Evolutionary conservation across 2,888 invertebrate species (phyloP), one percentile per base, ranked within the genome.

Genomic region (Omphaloscelis lunosa): DNA sequence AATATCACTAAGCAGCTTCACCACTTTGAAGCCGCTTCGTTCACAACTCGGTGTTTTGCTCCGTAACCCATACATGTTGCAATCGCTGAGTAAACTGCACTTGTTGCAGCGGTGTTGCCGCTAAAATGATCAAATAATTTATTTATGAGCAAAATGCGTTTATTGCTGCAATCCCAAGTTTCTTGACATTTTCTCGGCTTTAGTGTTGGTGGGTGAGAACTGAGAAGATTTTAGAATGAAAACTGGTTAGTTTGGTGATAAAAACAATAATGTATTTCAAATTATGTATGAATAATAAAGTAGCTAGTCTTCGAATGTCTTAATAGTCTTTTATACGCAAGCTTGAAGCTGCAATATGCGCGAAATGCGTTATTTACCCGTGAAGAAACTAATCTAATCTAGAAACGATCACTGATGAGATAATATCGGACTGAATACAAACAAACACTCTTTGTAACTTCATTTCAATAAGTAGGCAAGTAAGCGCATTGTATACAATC

Each of bases 71-170:
- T 77, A 86, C 83, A 84, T 90, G 86, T 91, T 87, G 92, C 88
- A 92, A 92, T 86, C 78, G 78, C 86, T 86, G 88, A 84, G 85
- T 86, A 89, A 89, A 84, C 87, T 85, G 85, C 89, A 89, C 89
- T 91, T 91, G 71, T 45, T 79, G 73, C 70, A 74, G 74, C 70
- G 59, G 39, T 58, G 75, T 59, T 45, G 68, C 72, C 79, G 70
- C 83, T 85, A 80, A 88, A 90, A 89, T 87, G 77, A 87, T 89
- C 89, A 86, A 89, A 88, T 89, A 89, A 88, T 90, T 89, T 91
- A 83, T 87, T 84, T 89, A 87, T 74, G 82, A 68, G 82, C 72
- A 72, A 58, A 79, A 86, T 85, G 81, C 75, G 79, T 72, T 76
- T 77, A 76, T 88, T 89, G 83, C 84, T 62, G 75, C 72, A 87